phyloP scores from a whole-genome alignment of 1,140 invertebrate genomes.

The Euwallacea fornicatus region DNA sequence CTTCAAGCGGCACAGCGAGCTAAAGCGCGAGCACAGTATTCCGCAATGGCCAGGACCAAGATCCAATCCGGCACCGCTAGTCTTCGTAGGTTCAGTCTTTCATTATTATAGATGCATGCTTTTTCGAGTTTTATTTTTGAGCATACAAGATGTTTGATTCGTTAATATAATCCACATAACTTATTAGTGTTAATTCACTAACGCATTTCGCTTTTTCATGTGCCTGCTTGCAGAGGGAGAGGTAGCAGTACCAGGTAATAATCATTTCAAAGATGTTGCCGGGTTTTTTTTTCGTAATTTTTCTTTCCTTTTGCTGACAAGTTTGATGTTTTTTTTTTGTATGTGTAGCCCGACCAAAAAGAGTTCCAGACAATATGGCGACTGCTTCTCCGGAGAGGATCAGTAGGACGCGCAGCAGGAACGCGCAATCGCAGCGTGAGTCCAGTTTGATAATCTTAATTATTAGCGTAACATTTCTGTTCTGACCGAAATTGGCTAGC shows the following conservation, averaged over 20 bases:
- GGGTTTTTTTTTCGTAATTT: too few relatives aligned
- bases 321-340: too few relatives aligned
- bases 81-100: constrained; percentile 61
- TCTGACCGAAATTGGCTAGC: too few relatives aligned
- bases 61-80: constrained; percentile 69
- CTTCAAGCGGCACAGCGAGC: constrained; percentile 84
- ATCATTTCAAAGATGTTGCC: too few relatives aligned
- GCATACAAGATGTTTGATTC: too few relatives aligned
- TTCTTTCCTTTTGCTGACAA: not conserved
- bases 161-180: too few relatives aligned
- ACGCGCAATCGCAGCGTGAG: constrained; percentile 89
- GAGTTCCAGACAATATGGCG: constrained; percentile 56
- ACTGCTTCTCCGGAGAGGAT: constrained; percentile 65
- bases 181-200: not conserved
- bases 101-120: constrained; percentile 3
- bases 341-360: constrained; percentile 63
- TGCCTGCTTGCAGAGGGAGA: constrained; percentile 57
- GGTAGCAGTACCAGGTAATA: constrained; percentile 59
- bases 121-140: constrained; percentile 2
- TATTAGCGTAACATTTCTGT: not conserved
- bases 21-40: constrained; percentile 77
- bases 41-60: constrained; percentile 73
- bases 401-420: constrained; percentile 62
- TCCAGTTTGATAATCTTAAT: constrained; percentile 37
- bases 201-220: constrained; percentile 51